Base-by-base conservation (phyloP, 2,797 vertebrate genomes). In the Lacerta viridis region DNA sequence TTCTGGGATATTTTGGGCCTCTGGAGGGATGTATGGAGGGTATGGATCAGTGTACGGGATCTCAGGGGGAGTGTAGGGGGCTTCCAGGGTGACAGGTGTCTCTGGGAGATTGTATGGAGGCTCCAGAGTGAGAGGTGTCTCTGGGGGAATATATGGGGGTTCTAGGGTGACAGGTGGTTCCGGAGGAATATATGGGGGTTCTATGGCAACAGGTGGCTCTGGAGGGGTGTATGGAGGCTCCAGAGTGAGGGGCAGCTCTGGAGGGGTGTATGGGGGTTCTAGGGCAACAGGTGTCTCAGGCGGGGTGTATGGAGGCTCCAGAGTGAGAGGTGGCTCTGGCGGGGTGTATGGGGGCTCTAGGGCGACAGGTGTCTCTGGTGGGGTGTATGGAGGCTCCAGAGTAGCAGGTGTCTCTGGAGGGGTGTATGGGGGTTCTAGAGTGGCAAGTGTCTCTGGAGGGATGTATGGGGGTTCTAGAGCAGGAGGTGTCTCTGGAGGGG, bases 221-320 rank as follows among this genome's bases (percentile, higher is more conserved):
- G 72, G n/a, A 9, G 87, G 61, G 0, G 33, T 59, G 25, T 66
- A 78, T 11, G 74, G 74, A 3, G 74, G 39, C 1, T 76, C 39
- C 1, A 76, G 8, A 3, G 39, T 15, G 23, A 17, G 0, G 1
- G 11, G 1, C 29, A 1, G 18, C 33, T 72, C 50, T 25, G 78
- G 9, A 1, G 71, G 83, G 2, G 23, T 64, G 36, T 27, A 76
- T 4, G 55, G 71, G 10, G 71, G 50, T 1, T 76, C 83, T 1
- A 61, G 4, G 0, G 7, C 0, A 0, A 1, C 1, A 3, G 2
- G 10, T 20, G 15, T 10, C 11, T 80, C 78, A 2, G 46, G 25
- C 0, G 86, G 79, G 2, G 17, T 4, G 7, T 43, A 75, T 3
- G 69, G 86, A 0, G 75, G 25, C 0, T 77, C 75, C 6, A 79